These are phyloP conservation scores for Phalacrocorax pelagicus DNA, from an alignment of 2,113 vertebrate species.

Conservation along the genomic window DNA sequence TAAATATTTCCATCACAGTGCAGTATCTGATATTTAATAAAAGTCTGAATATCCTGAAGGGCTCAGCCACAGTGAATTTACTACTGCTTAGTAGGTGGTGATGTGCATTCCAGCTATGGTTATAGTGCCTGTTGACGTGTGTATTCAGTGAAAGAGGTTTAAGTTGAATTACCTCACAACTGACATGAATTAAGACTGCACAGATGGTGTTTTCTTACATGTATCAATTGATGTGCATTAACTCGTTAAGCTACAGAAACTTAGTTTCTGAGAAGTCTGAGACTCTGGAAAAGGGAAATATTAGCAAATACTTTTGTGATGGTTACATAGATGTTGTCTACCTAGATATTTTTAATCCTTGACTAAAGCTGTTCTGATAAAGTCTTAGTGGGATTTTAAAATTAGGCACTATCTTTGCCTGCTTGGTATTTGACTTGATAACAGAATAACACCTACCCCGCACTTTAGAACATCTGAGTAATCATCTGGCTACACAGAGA, in stretches of 20 bases:
- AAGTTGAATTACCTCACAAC: constrained; percentile 8
- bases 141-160: constrained; percentile 28
- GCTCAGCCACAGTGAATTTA: background rate
- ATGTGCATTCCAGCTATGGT: background rate
- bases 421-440: background rate
- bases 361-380: background rate
- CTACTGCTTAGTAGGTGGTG: background rate
- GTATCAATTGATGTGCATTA: background rate
- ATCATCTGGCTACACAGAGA: background rate
- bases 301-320: background rate
- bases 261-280: background rate
- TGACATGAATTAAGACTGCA: constrained; percentile 7
- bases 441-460: background rate
- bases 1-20: background rate
- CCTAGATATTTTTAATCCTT: background rate
- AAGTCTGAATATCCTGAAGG: background rate
- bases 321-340: background rate
- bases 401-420: background rate
- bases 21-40: background rate
- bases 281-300: background rate
- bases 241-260: background rate
- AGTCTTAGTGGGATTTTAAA: background rate
- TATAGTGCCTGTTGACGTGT: background rate
- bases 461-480: background rate
- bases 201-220: constrained; percentile 25